Evolutionary conservation across 2,113 vertebrate species (phyloP).

Genomic region (Corydoras maculifer): DNA sequence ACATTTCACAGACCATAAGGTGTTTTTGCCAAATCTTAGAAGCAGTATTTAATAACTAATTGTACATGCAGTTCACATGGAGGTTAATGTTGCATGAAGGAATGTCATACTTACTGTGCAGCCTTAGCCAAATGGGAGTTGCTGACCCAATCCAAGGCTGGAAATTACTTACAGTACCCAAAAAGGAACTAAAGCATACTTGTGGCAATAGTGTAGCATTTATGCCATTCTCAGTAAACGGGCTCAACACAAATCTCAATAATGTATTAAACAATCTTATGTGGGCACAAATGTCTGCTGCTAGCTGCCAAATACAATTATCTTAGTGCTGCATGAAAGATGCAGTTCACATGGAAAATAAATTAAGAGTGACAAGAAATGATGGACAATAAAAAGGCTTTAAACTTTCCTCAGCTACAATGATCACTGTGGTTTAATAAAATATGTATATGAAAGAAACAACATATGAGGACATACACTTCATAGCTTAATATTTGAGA

Average conservation of each 20-base stretch:
- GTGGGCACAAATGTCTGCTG: neutral
- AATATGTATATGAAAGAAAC: too few species aligned
- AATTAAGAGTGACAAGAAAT: neutral
- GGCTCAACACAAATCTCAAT: neutral
- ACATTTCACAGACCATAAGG: constrained; percentile 59
- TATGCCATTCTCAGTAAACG: constrained; percentile 2
- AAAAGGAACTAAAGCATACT: constrained; percentile 10
- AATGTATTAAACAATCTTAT: neutral
- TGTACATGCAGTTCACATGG: constrained; percentile 69
- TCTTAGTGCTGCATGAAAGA: neutral
- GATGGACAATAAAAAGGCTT: neutral
- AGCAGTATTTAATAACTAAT: constrained; percentile 75
- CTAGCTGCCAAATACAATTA: neutral
- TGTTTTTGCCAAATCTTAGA: constrained; percentile 63
- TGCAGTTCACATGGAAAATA: neutral
- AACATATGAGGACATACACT: too few species aligned
- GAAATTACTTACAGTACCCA: constrained; percentile 34
- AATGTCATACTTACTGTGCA: constrained; percentile 72
- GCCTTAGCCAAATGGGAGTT: constrained; percentile 61
- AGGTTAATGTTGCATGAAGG: constrained; percentile 74
- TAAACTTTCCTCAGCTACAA: neutral
- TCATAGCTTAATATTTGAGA: too few species aligned
- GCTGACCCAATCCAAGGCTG: constrained; percentile 45
- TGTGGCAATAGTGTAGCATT: neutral
- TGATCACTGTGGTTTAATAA: neutral